A percentile compares a stretch with the other conserved stretches of the same genome.
These are phyloP conservation scores for Carabus problematicus DNA, from an alignment of 2,888 invertebrate genomes.

Conservation along the genomic window DNA sequence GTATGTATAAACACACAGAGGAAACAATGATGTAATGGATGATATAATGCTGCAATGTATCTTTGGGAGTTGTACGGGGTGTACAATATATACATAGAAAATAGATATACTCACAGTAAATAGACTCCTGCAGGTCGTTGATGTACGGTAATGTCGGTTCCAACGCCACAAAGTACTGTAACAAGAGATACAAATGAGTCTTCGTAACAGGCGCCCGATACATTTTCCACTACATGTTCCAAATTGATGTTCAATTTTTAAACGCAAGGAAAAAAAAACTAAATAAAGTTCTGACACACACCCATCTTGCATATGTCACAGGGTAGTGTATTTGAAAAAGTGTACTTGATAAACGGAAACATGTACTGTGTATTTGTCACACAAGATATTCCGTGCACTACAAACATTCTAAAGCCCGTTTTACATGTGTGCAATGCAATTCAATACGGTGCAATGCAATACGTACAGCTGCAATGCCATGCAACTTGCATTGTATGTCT, in stretches of 20 bases:
- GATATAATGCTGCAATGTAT: not conserved
- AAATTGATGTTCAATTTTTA: slow-evolving; percentile 39
- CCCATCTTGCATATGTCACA: no score
- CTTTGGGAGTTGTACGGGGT: not conserved
- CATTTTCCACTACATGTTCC: slow-evolving; percentile 30
- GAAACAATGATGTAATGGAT: not conserved
- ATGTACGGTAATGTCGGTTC: slow-evolving; percentile 68
- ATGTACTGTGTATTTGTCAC: not conserved
- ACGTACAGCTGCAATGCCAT: no score
- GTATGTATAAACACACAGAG: not conserved
- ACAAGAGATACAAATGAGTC: slow-evolving; percentile 45
- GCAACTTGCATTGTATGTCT: no score
- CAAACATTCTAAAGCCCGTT: not conserved
- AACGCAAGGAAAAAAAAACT: slow-evolving; percentile 17
- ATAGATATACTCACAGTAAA: slow-evolving; percentile 65
- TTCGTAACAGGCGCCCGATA: slow-evolving; percentile 12
- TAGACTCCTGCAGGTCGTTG: slow-evolving; percentile 67
- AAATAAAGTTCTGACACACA: not conserved
- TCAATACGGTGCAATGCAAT: no score
- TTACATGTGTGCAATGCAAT: not conserved
- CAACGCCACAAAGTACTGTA: slow-evolving; percentile 71
- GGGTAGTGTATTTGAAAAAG: not conserved
- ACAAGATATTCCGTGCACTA: not conserved
- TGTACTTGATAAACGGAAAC: not conserved
- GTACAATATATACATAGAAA: slow-evolving; percentile 1